Evolutionary conservation across 2,113 vertebrate genomes (phyloP), one percentile per base, ranked within the genome.

Genomic region (Galeopterus variegatus): DNA sequence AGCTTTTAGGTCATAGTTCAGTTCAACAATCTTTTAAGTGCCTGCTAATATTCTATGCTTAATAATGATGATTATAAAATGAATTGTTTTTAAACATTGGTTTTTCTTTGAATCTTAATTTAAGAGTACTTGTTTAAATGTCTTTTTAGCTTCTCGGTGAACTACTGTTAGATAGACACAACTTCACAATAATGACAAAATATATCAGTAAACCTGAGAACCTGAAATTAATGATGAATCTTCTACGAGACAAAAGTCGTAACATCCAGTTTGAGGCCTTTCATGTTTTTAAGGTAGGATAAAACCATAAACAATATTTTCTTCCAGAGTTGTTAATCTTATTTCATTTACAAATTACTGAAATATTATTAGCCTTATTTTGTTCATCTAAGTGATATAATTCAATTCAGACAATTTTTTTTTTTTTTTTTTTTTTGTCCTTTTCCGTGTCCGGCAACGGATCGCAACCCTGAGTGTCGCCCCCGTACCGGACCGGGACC

Each of bases 251-350:
- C 98, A 99, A 99, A 97, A 99, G 99, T 95, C 99, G 99, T 88
- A 99, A 99, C 97, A 99, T 99, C 97, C 99, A 99, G 97, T 99
- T 99, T 98, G 99, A 99, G 98, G 99, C 99, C 98, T 99, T 99
- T 87, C 99, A 99, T 48, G 99, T 99, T 62, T 99, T 99, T 98
- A 99, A 99, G 99, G 99, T 99, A 97, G 69, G 85, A 79, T 67
- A 56, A 62, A 64, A 64, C 62, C 41, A 1, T 24, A 28, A 45
- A 0, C 18, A 5, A 0, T 15, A 3, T 23, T 28, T 50, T 19
- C 50, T 33, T 45, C 76, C 23, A 1, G 18, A 31, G 23, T 15
- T 23, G 17, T 18, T 82, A 1, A 0, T 69, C 54, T 54, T 60
- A 3, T 85, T 69, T 60, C 36, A 7, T 64, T 80, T n/a, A 41